Conservation (phyloP, 2,888 invertebrate species). For the Paralinhomoeus sp. region DNA sequence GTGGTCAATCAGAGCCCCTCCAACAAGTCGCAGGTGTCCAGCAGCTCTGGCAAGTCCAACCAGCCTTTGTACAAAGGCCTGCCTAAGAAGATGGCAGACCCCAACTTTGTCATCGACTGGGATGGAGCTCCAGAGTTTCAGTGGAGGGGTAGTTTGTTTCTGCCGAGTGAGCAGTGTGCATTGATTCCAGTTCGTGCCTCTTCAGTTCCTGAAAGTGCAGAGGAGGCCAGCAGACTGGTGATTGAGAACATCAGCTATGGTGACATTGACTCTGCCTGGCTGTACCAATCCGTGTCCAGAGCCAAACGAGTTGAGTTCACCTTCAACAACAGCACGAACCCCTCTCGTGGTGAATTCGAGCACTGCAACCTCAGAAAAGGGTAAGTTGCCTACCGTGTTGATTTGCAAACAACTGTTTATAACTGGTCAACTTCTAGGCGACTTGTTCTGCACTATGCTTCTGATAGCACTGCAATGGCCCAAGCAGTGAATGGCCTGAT, state of each 20-base stretch:
- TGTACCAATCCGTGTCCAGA: neutral
- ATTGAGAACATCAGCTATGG: neutral
- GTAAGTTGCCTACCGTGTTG: too few relatives aligned
- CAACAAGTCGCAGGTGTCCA: too few relatives aligned
- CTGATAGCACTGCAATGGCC: neutral
- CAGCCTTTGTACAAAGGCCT: too few relatives aligned
- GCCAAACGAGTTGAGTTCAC: neutral
- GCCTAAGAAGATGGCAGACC: too few relatives aligned
- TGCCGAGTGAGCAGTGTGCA: neutral
- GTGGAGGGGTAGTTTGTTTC: slow-evolving; percentile 1
- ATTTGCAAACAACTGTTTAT: too few relatives aligned
- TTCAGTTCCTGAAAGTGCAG: neutral
- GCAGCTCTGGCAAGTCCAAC: too few relatives aligned
- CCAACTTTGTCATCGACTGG: neutral
- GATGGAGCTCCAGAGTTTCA: slow-evolving; percentile 3
- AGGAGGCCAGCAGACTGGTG: neutral
- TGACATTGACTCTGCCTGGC: neutral
- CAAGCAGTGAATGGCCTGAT: slow-evolving; percentile 1
- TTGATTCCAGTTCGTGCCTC: too few relatives aligned
- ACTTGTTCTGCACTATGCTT: neutral
- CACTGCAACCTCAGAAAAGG: neutral
- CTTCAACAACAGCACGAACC: neutral
- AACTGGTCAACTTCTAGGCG: too few relatives aligned
- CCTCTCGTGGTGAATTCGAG: neutral
- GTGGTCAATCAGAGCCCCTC: too few relatives aligned